Base-by-base conservation (phyloP, 2,797 vertebrate species). In the Aeoliscus strigatus region DNA sequence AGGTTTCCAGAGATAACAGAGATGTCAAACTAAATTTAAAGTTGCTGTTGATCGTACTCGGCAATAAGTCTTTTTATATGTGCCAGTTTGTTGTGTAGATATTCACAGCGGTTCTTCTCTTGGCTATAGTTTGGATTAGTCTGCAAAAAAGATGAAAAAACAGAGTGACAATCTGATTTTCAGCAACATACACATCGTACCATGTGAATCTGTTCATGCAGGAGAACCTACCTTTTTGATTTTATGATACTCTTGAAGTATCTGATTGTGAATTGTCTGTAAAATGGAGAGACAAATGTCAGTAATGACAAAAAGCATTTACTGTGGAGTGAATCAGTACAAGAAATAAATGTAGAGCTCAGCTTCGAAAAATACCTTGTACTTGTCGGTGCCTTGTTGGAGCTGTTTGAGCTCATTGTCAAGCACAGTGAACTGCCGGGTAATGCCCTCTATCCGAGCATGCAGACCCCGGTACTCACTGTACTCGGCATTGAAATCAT, bases 11-110 rank as follows among this genome's bases (percentile, higher is more conserved):
- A 69, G 47, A 72, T 51, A 72, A 65, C 29, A 69, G 60, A 66
- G 51, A 51, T 37, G 49, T 60, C 42, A 37, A 66, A 72, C 87
- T 83, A 91, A 67, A 82, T 79, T 79, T 92, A 90, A 50, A 94
- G 89, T 83, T 94, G 95, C 81, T 91, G 90, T 81, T 94, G 95
- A 90, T 99, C 96, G 8, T 93, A 99, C 70, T 93, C 91, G 24
- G 94, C 92, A 79, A 99, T 99, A 69, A 94, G 92, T 90, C 90
- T 91, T 88, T 99, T 98, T 84, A 99, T 96, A 75, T 98, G 94
- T 43, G 96, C 94, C 88, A 99, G 93, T 86, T 99, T 99, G 86
- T 93, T 93, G 89, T 99, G 96, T 73, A 99, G 93, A 87, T 97
- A 97, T 91, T 99, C 95, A 54, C 96, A 99, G 82, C 96, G 93